Base-by-base conservation (phyloP, 2,113 vertebrate genomes). In the Spizaetus ornatus region DNA sequence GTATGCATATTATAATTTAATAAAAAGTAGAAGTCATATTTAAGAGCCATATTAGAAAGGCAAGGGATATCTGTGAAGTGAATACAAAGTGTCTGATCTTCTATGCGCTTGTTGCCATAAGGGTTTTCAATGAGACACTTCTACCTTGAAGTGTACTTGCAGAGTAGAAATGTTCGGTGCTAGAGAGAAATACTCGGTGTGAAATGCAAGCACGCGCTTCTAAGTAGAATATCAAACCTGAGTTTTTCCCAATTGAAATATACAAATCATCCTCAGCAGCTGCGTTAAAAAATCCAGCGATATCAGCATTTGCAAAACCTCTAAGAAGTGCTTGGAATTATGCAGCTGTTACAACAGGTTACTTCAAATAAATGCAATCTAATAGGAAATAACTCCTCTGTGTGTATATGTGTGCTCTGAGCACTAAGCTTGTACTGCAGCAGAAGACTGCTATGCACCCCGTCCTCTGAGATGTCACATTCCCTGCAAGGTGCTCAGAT, bases 81-180 rank as follows among this genome's bases (percentile, higher is more conserved):
- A 85, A 38, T 32, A 13, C 23, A 31, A 73, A 78, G 48, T 11
- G 6, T 11, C 43, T 89, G 72, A 82, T 88, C 31, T 52, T 76
- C 27, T 38, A 26, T 4, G 12, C 38, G 16, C 67, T 83, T 90
- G 10, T 27, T 88, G 62, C 90, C 45, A 6, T 7, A 88, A 80
- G 8, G 18, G 16, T 59, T 90, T 93, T 77, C 67, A 94, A 59
- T 8, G 62, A 76, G 91, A 86, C 36, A 50, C 42, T 93, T 86
- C 31, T 34, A 50, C 23, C 47, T 27, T 71, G 42, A 93, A 80
- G 45, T 14, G 50, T 23, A 66, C 38, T 88, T 58, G 50, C 50
- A 71, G 21, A 78, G 32, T 5, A 61, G 42, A 84, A 92, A 25
- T 3, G 20, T 38, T 78, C n/a, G 50, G 18, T 20, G 45, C 11